Conservation (phyloP, 1,140 invertebrate genomes). For the Drosophila ironensis region DNA sequence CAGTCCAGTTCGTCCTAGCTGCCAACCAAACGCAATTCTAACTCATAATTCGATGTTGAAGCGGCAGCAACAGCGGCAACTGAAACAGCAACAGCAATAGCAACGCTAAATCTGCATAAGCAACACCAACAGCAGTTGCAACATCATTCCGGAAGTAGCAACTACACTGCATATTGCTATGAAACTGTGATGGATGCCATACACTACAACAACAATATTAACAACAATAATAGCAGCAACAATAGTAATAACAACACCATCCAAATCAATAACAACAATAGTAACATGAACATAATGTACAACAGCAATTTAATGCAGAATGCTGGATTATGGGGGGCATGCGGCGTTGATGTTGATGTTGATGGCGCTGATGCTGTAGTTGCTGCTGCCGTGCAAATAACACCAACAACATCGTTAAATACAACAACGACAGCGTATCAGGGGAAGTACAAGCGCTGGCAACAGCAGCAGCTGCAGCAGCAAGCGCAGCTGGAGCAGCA, state of each 20-base stretch:
- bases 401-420: not conserved
- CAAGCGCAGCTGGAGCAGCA: conserved; percentile 65
- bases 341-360: conserved; percentile 6
- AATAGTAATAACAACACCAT: not conserved
- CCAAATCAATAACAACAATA: conserved; percentile 14
- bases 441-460: conserved; percentile 71
- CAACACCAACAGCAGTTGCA: conserved; percentile 29
- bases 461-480: conserved; percentile 68
- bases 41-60: conserved; percentile 79
- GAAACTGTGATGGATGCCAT: conserved; percentile 58
- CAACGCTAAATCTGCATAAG: not conserved
- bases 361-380: conserved; percentile 23
- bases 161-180: conserved; percentile 58
- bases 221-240: conserved; percentile 17
- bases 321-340: no score
- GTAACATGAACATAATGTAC: no score
- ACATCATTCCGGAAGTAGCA: conserved; percentile 46
- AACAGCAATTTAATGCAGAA: not conserved
- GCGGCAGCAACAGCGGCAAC: conserved; percentile 34
- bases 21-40: conserved; percentile 82
- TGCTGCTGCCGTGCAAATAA: not conserved
- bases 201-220: conserved; percentile 7
- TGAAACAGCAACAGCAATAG: conserved; percentile 17
- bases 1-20: conserved; percentile 90
- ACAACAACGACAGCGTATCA: conserved; percentile 51